These are phyloP conservation scores for Melanotaenia boesemani DNA, from an alignment of 2,797 vertebrate genomes.

Conservation along the genomic window DNA sequence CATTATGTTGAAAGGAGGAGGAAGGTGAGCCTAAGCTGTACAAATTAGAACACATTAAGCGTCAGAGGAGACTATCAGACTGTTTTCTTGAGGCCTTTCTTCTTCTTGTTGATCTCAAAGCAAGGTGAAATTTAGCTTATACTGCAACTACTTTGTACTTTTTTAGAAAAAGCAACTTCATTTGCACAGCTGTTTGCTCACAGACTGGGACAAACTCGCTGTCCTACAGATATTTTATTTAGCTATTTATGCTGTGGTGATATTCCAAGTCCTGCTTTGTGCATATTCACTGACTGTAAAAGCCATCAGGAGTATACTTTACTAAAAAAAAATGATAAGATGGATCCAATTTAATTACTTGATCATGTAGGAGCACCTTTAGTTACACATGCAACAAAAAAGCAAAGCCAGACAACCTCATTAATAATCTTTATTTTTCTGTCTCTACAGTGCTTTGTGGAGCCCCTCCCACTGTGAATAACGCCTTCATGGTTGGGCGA, in stretches of 20 bases:
- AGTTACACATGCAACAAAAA: neutral
- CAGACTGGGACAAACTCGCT: constrained; percentile 28
- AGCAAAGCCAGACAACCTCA: neutral
- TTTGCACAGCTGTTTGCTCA: constrained; percentile 51
- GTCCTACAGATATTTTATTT: constrained; percentile 40
- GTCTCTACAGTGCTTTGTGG: constrained; percentile 90
- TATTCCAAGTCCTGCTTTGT: neutral
- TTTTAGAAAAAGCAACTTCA: constrained; percentile 27
- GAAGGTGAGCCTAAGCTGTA: neutral
- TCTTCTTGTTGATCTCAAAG: constrained; percentile 49
- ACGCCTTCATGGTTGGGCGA: constrained; percentile 89
- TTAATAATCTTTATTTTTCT: constrained; percentile 20
- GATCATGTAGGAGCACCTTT: neutral
- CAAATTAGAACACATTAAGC: constrained; percentile 17
- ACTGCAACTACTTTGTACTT: constrained; percentile 27
- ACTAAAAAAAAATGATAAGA: neutral
- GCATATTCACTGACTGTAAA: neutral
- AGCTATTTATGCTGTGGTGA: constrained; percentile 8
- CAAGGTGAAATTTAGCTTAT: constrained; percentile 48
- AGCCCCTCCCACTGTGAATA: constrained; percentile 89
- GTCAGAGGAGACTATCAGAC: constrained; percentile 8
- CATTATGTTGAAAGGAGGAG: neutral
- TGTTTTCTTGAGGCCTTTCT: constrained; percentile 38
- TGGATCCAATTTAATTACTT: constrained; percentile 11
- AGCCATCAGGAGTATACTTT: neutral